A percentile compares a stretch with the other conserved stretches of the same genome.
These are phyloP conservation scores for Aegithalos caudatus DNA, from an alignment of 2,113 vertebrate genomes.

Conservation along the genomic window DNA sequence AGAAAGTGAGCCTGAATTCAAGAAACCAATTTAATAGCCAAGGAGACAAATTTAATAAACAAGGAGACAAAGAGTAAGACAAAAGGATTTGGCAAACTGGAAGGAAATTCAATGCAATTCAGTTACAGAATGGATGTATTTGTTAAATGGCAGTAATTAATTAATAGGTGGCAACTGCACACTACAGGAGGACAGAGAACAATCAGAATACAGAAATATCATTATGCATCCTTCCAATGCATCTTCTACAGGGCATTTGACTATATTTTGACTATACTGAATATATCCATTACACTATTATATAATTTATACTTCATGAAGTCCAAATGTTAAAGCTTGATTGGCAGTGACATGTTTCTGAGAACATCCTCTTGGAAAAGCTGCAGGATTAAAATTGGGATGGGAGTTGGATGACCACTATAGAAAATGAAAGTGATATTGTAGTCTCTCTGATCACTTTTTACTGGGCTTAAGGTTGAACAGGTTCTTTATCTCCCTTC, in stretches of 20 bases:
- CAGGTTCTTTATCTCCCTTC: not conserved
- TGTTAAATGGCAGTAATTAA: not conserved
- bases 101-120: not conserved
- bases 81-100: not conserved
- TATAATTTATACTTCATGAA: not conserved
- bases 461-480: not conserved
- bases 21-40: slow-evolving; percentile 22
- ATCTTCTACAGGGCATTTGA: not conserved
- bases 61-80: not conserved
- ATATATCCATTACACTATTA: not conserved
- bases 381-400: not conserved
- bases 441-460: not conserved
- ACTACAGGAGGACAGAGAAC: not conserved
- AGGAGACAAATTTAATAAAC: too few species aligned
- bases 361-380: not conserved
- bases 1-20: slow-evolving; percentile 9
- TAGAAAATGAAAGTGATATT: not conserved
- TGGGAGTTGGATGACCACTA: not conserved
- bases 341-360: not conserved
- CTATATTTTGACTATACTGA: not conserved
- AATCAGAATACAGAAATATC: not conserved
- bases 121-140: not conserved
- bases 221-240: not conserved
- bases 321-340: not conserved
- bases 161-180: not conserved